Evolutionary conservation across 2,888 invertebrate genomes (phyloP), one percentile per base, ranked within the genome.

Genomic region (Noctuana brunneofusca): DNA sequence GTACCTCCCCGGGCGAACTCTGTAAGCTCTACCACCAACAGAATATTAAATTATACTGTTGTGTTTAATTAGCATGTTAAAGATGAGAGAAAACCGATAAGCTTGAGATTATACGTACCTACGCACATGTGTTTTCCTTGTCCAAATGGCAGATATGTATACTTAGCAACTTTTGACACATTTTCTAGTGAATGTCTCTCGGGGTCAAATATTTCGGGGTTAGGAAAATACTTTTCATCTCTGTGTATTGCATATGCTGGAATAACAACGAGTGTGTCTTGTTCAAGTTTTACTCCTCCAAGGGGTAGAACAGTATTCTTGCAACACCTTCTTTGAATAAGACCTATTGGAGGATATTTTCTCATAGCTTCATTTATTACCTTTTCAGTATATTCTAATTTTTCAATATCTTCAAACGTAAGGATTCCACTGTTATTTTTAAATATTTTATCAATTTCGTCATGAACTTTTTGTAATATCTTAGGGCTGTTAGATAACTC

Each of bases 71-170:
- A n/a, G n/a, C n/a, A n/a, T n/a, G n/a, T n/a, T n/a, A n/a, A n/a
- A n/a, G n/a, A n/a, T n/a, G n/a, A n/a, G n/a, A n/a, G n/a, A n/a
- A n/a, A n/a, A n/a, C n/a, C n/a, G n/a, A n/a, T n/a, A n/a, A n/a
- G n/a, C n/a, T n/a, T n/a, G n/a, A n/a, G n/a, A n/a, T n/a, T n/a
- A n/a, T n/a, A n/a, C n/a, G n/a, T 74, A 92, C 92, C 92, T 53
- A 92, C 80, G 69, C 92, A 92, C 68, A 83, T 83, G 30, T 92
- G 79, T 49, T 90, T 89, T 46, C 92, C 92, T 70, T 87, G 91
- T 11, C 92, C 92, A 74, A 92, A 92, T 6, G 92, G 89, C 64
- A 92, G 68, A 70, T 81, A 92, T 18, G 80, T 79, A 67, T 75
- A 89, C 43, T 84, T 86, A 1, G 75, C 68, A 38, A 76, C 69